These are phyloP conservation scores for Cheiracanthium punctorium DNA, from an alignment of 2,888 invertebrate genomes.

Conservation along the genomic window DNA sequence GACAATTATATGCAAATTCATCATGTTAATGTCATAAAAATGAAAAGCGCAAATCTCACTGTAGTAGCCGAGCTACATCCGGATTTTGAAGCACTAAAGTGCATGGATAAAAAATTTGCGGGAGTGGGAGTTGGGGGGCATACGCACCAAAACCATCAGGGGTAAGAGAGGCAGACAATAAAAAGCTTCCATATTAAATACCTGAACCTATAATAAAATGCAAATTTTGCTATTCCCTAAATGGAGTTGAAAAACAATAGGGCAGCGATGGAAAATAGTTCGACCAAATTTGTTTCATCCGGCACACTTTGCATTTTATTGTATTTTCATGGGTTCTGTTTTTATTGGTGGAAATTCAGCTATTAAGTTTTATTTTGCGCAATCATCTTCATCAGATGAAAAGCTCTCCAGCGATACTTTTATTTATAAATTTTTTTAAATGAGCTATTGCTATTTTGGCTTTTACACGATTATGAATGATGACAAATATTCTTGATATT, in stretches of 20 bases:
- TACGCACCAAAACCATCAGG: neutral
- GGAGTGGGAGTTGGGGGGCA: neutral
- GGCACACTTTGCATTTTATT: conserved; percentile 20
- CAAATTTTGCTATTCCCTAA: conserved; percentile 56
- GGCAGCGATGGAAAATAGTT: conserved; percentile 32
- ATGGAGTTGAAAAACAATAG: conserved; percentile 52
- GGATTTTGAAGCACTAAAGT: conserved; percentile 14
- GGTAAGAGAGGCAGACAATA: conserved; percentile 48
- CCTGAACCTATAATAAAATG: conserved; percentile 64
- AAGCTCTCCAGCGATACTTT: conserved; percentile 26
- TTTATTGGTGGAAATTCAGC: conserved; percentile 30
- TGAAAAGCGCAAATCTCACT: conserved; percentile 56
- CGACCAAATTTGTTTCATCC: conserved; percentile 29
- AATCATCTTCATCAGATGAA: conserved; percentile 20
- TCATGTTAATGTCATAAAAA: conserved; percentile 69
- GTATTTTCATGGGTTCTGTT: conserved; percentile 1
- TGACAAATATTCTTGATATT: too few species aligned
- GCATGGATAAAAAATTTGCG: conserved; percentile 19
- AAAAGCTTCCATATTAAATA: conserved; percentile 64
- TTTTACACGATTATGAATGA: too few species aligned
- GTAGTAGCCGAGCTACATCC: conserved; percentile 47
- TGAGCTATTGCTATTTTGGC: too few species aligned
- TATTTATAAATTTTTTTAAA: too few species aligned
- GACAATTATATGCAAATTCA: conserved; percentile 70
- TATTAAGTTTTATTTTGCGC: conserved; percentile 26